Base-by-base conservation (phyloP, 2,888 invertebrate genomes). In the Ferrisia virgata region DNA sequence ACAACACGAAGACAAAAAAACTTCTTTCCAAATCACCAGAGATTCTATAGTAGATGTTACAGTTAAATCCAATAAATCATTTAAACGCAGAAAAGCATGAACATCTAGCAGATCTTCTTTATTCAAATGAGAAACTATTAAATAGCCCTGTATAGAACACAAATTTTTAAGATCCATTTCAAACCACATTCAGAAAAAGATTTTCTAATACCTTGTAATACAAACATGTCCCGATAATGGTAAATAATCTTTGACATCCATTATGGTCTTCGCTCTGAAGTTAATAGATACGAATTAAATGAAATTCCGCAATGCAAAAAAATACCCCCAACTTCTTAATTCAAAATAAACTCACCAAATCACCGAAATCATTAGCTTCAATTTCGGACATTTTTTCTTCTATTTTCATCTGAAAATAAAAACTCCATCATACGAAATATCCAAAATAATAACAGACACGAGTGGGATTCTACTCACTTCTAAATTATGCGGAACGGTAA, bases 61-160 rank as follows among this genome's bases (percentile, higher is more conserved):
- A 15, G 93, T 92, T 25, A 95, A 89, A 87, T 92, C 91, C 47
- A 95, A 90, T 82, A 96, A 89, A 3, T 95, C 94, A 87, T 94
- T 93, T 86, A 94, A 91, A 86, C 93, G 92, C 85, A 95, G 90
- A 88, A 93, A 95, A 25, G 93, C 91, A 88, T 94, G 92, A 0
- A 96, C 91, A 87, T 95, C 94, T 72, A 92, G 90, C 82, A 95
- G 90, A 88, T 95, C 94, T 85, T 92, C 92, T 82, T 92, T 91
- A 85, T 93, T 92, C 86, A 96, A 90, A 89, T 96, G 96, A 8
- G 94, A 94, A 85, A 93, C 93, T 72, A 97, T 88, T 85, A 96
- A 89, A 88, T 93, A 94, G 18, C 93, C 93, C 87, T 92, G 90
- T 11, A 6, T 53, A 83, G 33, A 82, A 11, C 18, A 18, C 15